Conservation (phyloP, 1,140 invertebrate genomes). For the Mya arenaria region DNA sequence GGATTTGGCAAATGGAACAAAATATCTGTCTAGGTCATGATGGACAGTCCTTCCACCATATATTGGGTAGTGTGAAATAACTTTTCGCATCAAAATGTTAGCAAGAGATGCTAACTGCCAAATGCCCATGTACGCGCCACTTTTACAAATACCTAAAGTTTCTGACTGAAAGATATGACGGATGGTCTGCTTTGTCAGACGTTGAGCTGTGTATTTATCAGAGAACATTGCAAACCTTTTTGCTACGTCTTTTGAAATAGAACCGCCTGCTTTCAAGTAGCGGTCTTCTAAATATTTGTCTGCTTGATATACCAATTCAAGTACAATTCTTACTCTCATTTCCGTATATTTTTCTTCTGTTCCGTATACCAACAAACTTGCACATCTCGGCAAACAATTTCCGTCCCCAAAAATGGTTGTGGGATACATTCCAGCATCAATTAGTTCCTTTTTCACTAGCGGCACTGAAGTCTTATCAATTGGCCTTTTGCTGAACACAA, state of each 20-base stretch:
- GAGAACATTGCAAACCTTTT: slow-evolving; percentile 14
- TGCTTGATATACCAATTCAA: slow-evolving; percentile 5
- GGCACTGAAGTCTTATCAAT: no score
- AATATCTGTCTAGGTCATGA: neutral
- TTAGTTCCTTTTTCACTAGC: no score
- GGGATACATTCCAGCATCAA: no score
- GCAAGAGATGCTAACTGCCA: slow-evolving; percentile 12
- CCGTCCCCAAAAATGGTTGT: slow-evolving; percentile 15
- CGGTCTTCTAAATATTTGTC: slow-evolving; percentile 9
- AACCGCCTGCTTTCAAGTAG: no score
- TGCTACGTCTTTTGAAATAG: no score
- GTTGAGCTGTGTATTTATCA: neutral
- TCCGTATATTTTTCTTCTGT: slow-evolving; percentile 1
- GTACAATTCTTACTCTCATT: slow-evolving; percentile 13
- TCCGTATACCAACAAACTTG: slow-evolving; percentile 17
- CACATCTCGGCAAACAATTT: neutral
- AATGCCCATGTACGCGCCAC: slow-evolving; percentile 11
- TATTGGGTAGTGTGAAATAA: slow-evolving; percentile 13
- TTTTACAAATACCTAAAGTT: neutral
- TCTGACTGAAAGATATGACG: neutral
- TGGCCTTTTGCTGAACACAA: no score
- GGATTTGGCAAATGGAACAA: no score
- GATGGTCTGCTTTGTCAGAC: neutral
- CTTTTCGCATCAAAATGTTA: neutral
- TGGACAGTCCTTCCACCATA: neutral